These are phyloP conservation scores for Pipistrellus nathusii DNA, from an alignment of 2,797 vertebrate genomes.

Conservation along the genomic window DNA sequence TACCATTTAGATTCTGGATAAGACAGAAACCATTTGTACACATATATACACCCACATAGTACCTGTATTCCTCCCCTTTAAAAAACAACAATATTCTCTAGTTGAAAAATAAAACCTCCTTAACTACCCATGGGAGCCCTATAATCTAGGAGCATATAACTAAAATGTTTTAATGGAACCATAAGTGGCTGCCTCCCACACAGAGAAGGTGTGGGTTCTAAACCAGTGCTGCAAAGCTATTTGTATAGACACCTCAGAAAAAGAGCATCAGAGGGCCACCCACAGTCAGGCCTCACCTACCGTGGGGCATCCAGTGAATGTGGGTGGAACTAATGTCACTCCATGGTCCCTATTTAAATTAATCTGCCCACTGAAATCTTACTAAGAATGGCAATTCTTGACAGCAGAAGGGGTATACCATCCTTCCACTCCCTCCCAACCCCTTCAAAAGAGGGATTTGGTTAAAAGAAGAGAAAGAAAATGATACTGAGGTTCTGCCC, in stretches of 20 bases:
- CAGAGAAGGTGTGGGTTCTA: not conserved
- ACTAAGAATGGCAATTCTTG: not conserved
- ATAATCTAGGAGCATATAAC: not conserved
- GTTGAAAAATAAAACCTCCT: not conserved
- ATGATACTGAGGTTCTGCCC: not conserved
- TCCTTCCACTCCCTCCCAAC: not conserved
- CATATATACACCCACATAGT: not conserved
- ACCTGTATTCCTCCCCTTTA: not conserved
- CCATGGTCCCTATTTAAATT: not conserved
- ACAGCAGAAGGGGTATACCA: not conserved
- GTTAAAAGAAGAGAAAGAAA: slow-evolving; percentile 1
- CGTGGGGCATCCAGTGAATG: rapidly evolving
- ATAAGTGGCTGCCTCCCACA: not conserved
- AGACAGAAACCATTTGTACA: not conserved
- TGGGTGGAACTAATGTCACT: not conserved
- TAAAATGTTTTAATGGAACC: not conserved
- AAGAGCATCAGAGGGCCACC: not conserved
- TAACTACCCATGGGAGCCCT: not conserved
- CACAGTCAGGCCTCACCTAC: not conserved
- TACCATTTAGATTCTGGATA: not conserved
- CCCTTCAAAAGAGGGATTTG: not conserved
- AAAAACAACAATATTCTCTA: not conserved
- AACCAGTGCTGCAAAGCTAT: not conserved
- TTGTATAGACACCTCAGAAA: not conserved
- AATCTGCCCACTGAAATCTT: not conserved